Evolutionary conservation across 2,113 vertebrate genomes (phyloP).

Genomic region (Dascyllus trimaculatus): DNA sequence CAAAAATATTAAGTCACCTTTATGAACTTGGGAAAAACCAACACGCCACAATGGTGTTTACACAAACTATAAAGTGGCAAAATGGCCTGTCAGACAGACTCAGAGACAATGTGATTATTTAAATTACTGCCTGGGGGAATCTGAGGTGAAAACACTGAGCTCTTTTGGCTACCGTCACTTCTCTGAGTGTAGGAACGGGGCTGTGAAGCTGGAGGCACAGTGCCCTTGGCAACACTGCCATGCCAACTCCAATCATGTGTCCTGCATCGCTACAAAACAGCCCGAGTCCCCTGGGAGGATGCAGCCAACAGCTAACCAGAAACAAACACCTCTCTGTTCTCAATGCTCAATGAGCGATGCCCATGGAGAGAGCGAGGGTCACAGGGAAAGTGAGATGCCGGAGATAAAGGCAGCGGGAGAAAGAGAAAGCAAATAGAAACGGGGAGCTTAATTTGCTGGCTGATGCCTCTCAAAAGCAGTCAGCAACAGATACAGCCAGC

Average conservation of each 20-base stretch:
- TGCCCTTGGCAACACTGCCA: constrained; percentile 72
- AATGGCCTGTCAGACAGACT: constrained; percentile 20
- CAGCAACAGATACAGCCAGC: neutral
- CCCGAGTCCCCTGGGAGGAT: constrained; percentile 63
- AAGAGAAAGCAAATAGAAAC: constrained; percentile 25
- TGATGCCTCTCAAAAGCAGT: constrained; percentile 15
- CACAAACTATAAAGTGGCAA: constrained; percentile 31
- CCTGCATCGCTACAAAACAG: constrained; percentile 72
- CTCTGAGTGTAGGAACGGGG: constrained; percentile 51
- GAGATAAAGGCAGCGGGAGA: constrained; percentile 31
- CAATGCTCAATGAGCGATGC: constrained; percentile 53
- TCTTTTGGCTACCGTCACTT: constrained; percentile 53
- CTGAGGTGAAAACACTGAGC: constrained; percentile 34
- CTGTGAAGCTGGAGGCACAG: constrained; percentile 67
- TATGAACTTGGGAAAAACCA: constrained; percentile 14
- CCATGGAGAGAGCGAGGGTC: constrained; percentile 22
- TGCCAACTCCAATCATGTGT: constrained; percentile 83
- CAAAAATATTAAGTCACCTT: constrained; percentile 36
- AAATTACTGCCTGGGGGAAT: constrained; percentile 51
- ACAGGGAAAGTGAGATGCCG: constrained; percentile 18
- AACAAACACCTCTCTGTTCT: constrained; percentile 77
- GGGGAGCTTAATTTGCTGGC: constrained; percentile 27
- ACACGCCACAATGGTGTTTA: constrained; percentile 19
- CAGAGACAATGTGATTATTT: constrained; percentile 42
- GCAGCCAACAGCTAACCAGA: constrained; percentile 71